Evolutionary conservation across 1,140 invertebrate genomes (phyloP), one percentile per base, ranked within the genome.

Genomic region (Hesperophylax magnus): DNA sequence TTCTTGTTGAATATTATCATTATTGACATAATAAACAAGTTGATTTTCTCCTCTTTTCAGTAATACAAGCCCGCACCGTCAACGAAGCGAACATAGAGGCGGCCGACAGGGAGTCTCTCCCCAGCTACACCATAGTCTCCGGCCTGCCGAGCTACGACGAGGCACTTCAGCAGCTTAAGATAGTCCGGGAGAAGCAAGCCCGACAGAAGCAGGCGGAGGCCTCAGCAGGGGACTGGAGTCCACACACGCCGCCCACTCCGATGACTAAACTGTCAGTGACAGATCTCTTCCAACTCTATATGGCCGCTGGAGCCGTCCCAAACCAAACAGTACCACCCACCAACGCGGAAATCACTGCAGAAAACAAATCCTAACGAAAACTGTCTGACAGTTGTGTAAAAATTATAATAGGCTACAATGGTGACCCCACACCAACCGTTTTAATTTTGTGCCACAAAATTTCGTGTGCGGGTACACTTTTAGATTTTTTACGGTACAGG

Each of bases 121-220:
- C 92, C 2, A 92, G 91, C 67, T 93, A 93, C 85, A 93, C 92
- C 0, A 89, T 93, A 60, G 92, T 92, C 14, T 93, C 92, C 7
- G 92, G 92, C 7, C 84, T 93, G 60, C 92, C 92, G 7, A 92
- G 88, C 14, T 93, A 93, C 83, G 92, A 92, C 34, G 92, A 93
- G 83, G 92, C 92, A 3, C 85, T 93, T 9, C 89, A 92, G 81
- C 92, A 92, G 84, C 87, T 92, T 1, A 80, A 78, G 58, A 47
- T 76, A n/a, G 79, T 79, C 24, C 63, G 86, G 87, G 77, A 85
- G 85, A 81, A 77, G 27, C 56, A 72, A 39, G 24, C 34, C 34
- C 3, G 72, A 39, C 65, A 83, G 72, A 20, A 63, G 53, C 72
- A 31, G 56, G 52, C 34, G 15, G 72, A 54, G 17, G 67, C 53